These are phyloP conservation scores for Nyctibius grandis DNA, from an alignment of 2,797 vertebrate species.

Conservation along the genomic window DNA sequence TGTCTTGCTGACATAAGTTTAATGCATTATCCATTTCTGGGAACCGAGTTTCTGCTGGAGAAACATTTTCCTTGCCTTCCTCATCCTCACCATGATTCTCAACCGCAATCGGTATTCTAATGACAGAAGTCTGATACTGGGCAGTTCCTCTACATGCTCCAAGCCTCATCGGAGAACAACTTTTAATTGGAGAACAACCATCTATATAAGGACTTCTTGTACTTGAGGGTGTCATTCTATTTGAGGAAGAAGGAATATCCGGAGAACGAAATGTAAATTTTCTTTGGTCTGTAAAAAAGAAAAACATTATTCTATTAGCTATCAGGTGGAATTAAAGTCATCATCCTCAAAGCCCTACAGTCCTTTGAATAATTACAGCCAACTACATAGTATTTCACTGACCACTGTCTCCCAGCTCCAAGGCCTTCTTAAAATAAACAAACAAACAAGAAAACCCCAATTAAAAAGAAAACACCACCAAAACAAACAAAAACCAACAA, in stretches of 20 bases:
- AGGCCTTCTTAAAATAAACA: neutral
- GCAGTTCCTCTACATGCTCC: slow-evolving; percentile 70
- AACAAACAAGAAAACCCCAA: neutral
- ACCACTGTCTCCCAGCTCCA: neutral
- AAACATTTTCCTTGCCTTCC: slow-evolving; percentile 72
- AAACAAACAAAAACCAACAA: neutral
- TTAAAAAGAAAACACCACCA: too few relatives aligned
- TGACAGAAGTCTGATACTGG: slow-evolving; percentile 70
- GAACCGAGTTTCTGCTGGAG: slow-evolving; percentile 28
- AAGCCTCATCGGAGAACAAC: slow-evolving; percentile 79
- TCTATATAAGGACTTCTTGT: slow-evolving; percentile 87
- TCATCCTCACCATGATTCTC: slow-evolving; percentile 74
- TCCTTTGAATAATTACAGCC: neutral
- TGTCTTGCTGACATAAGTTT: neutral
- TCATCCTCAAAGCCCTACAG: neutral
- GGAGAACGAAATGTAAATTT: slow-evolving; percentile 80
- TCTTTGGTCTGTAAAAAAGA: slow-evolving; percentile 76
- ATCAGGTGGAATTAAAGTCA: neutral
- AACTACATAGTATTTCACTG: neutral
- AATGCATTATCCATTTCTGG: slow-evolving; percentile 63
- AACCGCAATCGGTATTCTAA: slow-evolving; percentile 80
- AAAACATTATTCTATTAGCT: neutral
- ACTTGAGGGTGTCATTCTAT: slow-evolving; percentile 66
- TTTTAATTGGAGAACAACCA: slow-evolving; percentile 92
- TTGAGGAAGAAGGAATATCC: slow-evolving; percentile 67